Conservation (phyloP, 2,113 vertebrate species). For the Cephalopholis sonnerati region DNA sequence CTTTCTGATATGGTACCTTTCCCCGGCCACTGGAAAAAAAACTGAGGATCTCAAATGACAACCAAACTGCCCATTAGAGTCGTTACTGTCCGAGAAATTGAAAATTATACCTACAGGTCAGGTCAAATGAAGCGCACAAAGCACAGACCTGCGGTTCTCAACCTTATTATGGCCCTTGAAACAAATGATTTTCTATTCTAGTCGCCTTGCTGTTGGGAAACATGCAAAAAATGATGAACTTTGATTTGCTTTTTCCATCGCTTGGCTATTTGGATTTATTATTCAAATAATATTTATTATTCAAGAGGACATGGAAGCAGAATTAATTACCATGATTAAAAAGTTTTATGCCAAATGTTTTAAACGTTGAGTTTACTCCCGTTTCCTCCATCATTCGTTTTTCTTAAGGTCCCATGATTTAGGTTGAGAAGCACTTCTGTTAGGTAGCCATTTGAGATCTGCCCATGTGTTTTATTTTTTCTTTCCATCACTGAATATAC, state of each 20-base stretch:
- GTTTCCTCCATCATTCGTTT: not conserved
- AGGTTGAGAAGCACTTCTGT: slow-evolving; percentile 60
- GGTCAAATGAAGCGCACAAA: slow-evolving; percentile 42
- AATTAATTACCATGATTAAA: not conserved
- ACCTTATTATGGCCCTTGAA: not conserved
- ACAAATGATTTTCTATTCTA: not conserved
- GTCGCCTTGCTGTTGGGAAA: slow-evolving; percentile 1
- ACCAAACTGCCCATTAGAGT: slow-evolving; percentile 37
- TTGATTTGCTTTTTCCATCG: slow-evolving; percentile 11
- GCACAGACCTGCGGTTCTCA: slow-evolving; percentile 34
- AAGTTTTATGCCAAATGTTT: not conserved
- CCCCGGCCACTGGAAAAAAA: slow-evolving; percentile 50
- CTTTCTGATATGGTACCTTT: slow-evolving; percentile 86
- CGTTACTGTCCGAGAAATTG: slow-evolving; percentile 21
- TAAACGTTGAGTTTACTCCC: not conserved
- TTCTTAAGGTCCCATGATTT: slow-evolving; percentile 5
- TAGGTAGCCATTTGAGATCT: slow-evolving; percentile 66
- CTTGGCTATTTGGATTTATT: not conserved
- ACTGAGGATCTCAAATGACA: slow-evolving; percentile 65
- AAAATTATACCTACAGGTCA: slow-evolving; percentile 34
- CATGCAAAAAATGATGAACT: slow-evolving; percentile 23
- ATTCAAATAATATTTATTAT: not conserved
- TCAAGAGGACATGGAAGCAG: not conserved
- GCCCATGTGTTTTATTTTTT: slow-evolving; percentile 63
- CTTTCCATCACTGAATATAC: slow-evolving; percentile 90